These are phyloP conservation scores for Arbacia lixula DNA, from an alignment of 53 echinoderm and acorn worm genomes.

Conservation along the genomic window DNA sequence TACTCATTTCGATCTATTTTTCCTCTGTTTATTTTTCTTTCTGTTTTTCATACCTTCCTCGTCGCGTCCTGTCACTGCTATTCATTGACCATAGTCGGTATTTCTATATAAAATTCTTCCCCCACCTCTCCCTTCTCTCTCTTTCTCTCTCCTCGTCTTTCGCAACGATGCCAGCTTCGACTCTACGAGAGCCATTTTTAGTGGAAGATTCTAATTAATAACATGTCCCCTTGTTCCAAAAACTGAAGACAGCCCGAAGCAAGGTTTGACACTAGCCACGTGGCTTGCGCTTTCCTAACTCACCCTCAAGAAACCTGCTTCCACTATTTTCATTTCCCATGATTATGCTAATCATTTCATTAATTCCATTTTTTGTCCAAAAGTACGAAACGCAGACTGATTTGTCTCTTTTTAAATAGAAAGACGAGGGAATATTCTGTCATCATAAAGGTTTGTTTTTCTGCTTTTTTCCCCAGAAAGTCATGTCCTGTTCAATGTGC, in stretches of 20 bases:
- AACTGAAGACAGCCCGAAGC: constrained; percentile 2
- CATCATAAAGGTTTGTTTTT: too few species aligned
- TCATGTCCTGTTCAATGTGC: too few species aligned
- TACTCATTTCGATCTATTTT: constrained; percentile 42
- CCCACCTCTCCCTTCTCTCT: constrained; percentile 1
- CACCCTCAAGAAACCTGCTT: constrained; percentile 47
- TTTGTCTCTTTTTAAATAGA: background rate
- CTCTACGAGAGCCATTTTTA: constrained; percentile 26
- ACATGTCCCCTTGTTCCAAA: constrained; percentile 18
- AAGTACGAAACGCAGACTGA: background rate
- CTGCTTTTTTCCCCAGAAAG: too few species aligned
- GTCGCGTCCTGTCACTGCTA: background rate
- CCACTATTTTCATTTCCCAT: constrained; percentile 47
- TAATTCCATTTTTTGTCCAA: constrained; percentile 16
- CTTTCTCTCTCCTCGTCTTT: constrained; percentile 14
- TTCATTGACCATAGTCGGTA: too few species aligned
- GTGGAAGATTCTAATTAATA: constrained; percentile 46
- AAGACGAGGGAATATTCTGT: too few species aligned
- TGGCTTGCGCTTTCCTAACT: constrained; percentile 15
- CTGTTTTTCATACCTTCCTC: constrained; percentile 30
- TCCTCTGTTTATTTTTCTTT: constrained; percentile 18
- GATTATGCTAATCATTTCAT: constrained; percentile 54
- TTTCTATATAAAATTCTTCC: background rate
- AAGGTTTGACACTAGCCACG: constrained; percentile 25
- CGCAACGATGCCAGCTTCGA: too few species aligned